These are phyloP conservation scores for Nematostella vectensis DNA, from an alignment of 92 coral and sea anemone genomes.

Conservation along the genomic window DNA sequence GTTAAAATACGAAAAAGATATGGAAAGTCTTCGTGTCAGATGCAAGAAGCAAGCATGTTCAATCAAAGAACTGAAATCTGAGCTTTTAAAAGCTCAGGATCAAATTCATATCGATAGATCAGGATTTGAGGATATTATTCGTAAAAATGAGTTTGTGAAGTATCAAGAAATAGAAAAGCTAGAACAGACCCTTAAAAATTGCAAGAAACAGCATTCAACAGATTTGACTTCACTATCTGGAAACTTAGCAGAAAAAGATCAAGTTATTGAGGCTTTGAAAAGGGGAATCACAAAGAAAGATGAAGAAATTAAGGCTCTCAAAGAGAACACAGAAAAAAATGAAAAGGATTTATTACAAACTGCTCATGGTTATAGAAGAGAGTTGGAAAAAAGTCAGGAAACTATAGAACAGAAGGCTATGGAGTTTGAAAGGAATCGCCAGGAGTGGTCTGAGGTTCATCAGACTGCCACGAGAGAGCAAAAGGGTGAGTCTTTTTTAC, in stretches of 20 bases:
- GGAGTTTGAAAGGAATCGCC: slow-evolving; percentile 23
- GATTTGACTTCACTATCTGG: slow-evolving; percentile 36
- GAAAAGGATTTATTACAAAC: slow-evolving; percentile 29
- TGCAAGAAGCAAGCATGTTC: slow-evolving; percentile 22
- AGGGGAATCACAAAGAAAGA: slow-evolving; percentile 34
- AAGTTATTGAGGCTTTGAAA: slow-evolving; percentile 21
- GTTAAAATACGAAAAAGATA: slow-evolving; percentile 32
- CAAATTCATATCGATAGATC: slow-evolving; percentile 56
- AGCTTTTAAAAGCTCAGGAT: slow-evolving; percentile 41
- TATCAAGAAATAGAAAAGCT: slow-evolving; percentile 47
- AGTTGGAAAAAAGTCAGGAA: slow-evolving; percentile 17
- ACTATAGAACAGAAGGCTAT: slow-evolving; percentile 22
- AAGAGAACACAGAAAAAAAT: slow-evolving; percentile 25
- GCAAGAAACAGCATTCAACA: slow-evolving; percentile 36
- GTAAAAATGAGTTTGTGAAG: slow-evolving; percentile 50
- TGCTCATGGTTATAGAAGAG: not conserved
- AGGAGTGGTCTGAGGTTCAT: slow-evolving; percentile 28
- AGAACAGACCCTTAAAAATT: slow-evolving; percentile 22
- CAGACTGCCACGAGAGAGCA: slow-evolving; percentile 26
- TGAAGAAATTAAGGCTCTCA: slow-evolving; percentile 21
- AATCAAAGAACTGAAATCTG: slow-evolving; percentile 46
- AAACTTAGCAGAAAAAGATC: slow-evolving; percentile 31
- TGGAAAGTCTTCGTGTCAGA: slow-evolving; percentile 40
- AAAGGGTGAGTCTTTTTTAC: slow-evolving; percentile 24
- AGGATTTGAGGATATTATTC: slow-evolving; percentile 63